Evolutionary conservation across 1,140 invertebrate genomes (phyloP).

Genomic region (Brachionus plicatilis): DNA sequence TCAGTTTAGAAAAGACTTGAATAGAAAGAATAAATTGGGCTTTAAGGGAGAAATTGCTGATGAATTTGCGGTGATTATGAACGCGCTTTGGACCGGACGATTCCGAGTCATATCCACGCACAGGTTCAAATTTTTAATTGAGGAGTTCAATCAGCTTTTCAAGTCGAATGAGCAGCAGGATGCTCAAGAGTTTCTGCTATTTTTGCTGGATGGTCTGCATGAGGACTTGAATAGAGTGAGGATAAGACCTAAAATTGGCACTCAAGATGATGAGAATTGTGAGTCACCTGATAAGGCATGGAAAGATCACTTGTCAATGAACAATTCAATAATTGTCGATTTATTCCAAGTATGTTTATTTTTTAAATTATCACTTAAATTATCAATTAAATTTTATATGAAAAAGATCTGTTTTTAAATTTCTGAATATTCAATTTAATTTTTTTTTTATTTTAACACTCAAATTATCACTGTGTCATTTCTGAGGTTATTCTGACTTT

Average conservation of each 20-base stretch:
- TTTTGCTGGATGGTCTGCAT: slow-evolving; percentile 81
- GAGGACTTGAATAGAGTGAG: slow-evolving; percentile 67
- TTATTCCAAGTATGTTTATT: slow-evolving; percentile 58
- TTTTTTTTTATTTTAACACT: no score
- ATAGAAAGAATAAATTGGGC: slow-evolving; percentile 11
- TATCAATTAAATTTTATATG: no score
- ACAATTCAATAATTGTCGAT: slow-evolving; percentile 66
- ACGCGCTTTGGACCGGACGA: neutral
- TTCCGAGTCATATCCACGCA: neutral
- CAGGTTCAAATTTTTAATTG: neutral
- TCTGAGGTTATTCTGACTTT: no score
- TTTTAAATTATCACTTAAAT: no score
- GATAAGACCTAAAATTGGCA: neutral
- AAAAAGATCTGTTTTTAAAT: no score
- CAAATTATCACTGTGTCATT: no score
- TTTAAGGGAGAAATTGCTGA: slow-evolving; percentile 4
- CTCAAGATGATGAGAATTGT: neutral
- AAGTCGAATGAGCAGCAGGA: slow-evolving; percentile 81
- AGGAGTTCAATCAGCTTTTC: slow-evolving; percentile 58
- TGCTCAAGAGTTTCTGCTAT: slow-evolving; percentile 85
- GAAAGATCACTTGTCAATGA: slow-evolving; percentile 62
- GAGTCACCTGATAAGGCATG: slow-evolving; percentile 60
- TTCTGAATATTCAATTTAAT: no score
- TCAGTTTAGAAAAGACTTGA: slow-evolving; percentile 17
- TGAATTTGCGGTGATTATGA: slow-evolving; percentile 2